Conservation (phyloP, 2,888 invertebrate genomes). For the Halictus ligatus region DNA sequence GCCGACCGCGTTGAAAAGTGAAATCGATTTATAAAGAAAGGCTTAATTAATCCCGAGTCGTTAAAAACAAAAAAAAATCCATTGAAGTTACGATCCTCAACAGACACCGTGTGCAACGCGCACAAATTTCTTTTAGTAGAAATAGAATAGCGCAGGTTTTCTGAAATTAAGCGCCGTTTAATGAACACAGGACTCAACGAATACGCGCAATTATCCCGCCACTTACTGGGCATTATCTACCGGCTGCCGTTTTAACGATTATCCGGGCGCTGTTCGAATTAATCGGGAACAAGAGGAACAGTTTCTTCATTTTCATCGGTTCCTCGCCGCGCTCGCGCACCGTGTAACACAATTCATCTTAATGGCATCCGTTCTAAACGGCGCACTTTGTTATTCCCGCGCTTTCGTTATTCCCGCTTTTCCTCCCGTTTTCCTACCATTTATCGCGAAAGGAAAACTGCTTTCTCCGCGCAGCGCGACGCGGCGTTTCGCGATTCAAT, state of each 20-base stretch:
- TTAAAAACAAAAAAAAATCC: background rate
- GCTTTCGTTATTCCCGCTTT: background rate
- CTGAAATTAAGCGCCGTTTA: background rate
- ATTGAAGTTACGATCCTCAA: background rate
- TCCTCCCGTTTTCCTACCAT: conserved; percentile 5
- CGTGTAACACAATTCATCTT: conserved; percentile 2
- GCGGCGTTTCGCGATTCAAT: background rate
- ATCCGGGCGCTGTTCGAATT: background rate
- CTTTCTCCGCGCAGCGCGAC: background rate
- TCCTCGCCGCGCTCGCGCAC: background rate
- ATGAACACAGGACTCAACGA: background rate
- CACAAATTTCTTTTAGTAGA: no score
- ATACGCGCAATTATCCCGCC: background rate
- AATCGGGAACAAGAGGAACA: conserved; percentile 2
- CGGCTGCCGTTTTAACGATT: background rate
- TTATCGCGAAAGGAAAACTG: conserved; percentile 11
- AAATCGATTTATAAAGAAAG: background rate
- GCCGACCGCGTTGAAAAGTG: background rate
- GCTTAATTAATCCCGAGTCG: background rate
- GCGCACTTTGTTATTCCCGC: conserved; percentile 4
- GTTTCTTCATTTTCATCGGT: conserved; percentile 9
- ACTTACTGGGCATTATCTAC: background rate
- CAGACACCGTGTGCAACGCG: background rate
- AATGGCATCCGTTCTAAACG: conserved; percentile 16
- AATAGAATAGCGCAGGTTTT: background rate